Percentiles rank a stretch among this genome's conserved stretches.
Conservation (phyloP, 2,113 vertebrate genomes). For the cattle (Bos taurus) region ARS-UCD2.0 NC_037328.1:82258501-82259000, state of each 20-base stretch:
- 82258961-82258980: conserved; percentile 6
- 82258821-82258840: neutral
- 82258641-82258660: neutral
- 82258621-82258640: conserved; percentile 20
- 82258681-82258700: conserved; percentile 19
- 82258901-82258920: neutral
- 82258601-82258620: neutral
- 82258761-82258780: neutral
- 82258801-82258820: neutral
- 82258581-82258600: neutral
- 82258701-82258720: neutral
- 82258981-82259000: neutral
- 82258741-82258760: neutral
- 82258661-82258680: neutral
- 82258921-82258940: neutral
- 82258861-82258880: neutral
- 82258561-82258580: neutral
- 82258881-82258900: neutral
- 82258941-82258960: neutral
- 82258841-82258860: neutral
- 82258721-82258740: neutral
- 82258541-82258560: neutral
- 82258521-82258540: neutral
- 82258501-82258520: neutral
- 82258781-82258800: neutral